Conservation (phyloP, 2,888 invertebrate genomes). For the Junonia oenone region DNA sequence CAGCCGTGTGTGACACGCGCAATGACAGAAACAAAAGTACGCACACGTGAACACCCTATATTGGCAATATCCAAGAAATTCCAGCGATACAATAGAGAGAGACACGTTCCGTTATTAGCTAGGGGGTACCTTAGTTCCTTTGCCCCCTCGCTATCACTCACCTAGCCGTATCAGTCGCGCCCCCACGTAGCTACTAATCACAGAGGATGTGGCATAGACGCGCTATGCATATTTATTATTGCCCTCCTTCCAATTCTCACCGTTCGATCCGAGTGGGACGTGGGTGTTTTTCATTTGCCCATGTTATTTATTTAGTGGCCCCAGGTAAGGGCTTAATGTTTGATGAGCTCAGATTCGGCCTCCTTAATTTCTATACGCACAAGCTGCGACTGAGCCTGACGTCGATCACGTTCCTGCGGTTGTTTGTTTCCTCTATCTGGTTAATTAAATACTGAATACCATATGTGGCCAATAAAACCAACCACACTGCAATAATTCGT, state of each 20-base stretch:
- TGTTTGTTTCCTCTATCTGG: slow-evolving; percentile 19
- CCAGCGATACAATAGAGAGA: slow-evolving; percentile 69
- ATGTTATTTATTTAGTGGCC: slow-evolving; percentile 70
- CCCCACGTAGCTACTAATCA: slow-evolving; percentile 60
- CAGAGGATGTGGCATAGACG: slow-evolving; percentile 76
- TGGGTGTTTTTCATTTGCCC: slow-evolving; percentile 73
- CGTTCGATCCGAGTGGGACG: slow-evolving; percentile 54
- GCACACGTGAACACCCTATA: slow-evolving; percentile 67
- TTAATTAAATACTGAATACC: slow-evolving; percentile 19
- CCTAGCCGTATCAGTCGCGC: slow-evolving; percentile 68
- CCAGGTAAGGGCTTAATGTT: slow-evolving; percentile 70
- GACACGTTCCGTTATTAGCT: slow-evolving; percentile 71
- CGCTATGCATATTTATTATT: slow-evolving; percentile 78
- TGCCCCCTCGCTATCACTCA: slow-evolving; percentile 75
- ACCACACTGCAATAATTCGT: background rate
- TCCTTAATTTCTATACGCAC: slow-evolving; percentile 60
- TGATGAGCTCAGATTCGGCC: slow-evolving; percentile 69
- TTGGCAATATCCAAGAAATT: slow-evolving; percentile 77
- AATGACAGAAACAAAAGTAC: slow-evolving; percentile 66
- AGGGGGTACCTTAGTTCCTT: slow-evolving; percentile 62
- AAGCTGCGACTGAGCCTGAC: slow-evolving; percentile 45
- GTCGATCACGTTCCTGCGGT: slow-evolving; percentile 51
- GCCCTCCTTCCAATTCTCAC: slow-evolving; percentile 67
- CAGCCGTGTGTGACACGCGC: slow-evolving; percentile 37
- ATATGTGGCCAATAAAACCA: slow-evolving; percentile 14